Conservation (phyloP, 2,888 invertebrate genomes). For the Hirtodrosophila confusa region DNA sequence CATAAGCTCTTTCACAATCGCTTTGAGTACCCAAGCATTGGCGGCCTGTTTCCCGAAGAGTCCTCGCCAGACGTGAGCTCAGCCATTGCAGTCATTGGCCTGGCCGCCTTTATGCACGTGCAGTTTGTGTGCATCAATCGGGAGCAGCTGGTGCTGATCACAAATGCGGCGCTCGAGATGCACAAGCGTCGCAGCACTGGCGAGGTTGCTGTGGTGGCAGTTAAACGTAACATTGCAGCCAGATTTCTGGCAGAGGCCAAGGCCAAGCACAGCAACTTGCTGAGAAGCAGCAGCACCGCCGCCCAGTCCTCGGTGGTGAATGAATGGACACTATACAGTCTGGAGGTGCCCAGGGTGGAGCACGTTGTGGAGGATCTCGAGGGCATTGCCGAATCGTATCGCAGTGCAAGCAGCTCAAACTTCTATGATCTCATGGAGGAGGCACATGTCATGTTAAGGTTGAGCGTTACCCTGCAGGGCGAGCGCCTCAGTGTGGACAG, state of each 20-base stretch:
- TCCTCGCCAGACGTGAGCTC: slow-evolving; percentile 82
- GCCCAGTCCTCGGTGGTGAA: slow-evolving; percentile 64
- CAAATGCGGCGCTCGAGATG: slow-evolving; percentile 73
- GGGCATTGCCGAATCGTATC: slow-evolving; percentile 88
- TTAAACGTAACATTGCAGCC: slow-evolving; percentile 79
- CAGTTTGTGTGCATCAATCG: slow-evolving; percentile 82
- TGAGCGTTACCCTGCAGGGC: slow-evolving; percentile 79
- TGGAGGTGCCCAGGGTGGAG: slow-evolving; percentile 87
- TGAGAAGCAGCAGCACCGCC: slow-evolving; percentile 60
- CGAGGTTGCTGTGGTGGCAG: slow-evolving; percentile 53
- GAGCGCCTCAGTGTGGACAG: slow-evolving; percentile 67
- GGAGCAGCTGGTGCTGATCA: slow-evolving; percentile 81
- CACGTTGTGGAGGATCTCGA: slow-evolving; percentile 89
- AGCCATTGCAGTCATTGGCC: slow-evolving; percentile 82
- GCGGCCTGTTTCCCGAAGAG: slow-evolving; percentile 82
- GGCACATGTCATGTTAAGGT: slow-evolving; percentile 88
- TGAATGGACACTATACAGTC: slow-evolving; percentile 90
- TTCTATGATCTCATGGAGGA: slow-evolving; percentile 90
- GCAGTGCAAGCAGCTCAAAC: slow-evolving; percentile 87
- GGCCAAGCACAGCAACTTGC: slow-evolving; percentile 79
- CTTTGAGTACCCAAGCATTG: slow-evolving; percentile 83
- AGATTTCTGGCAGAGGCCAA: slow-evolving; percentile 79
- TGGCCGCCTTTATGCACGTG: slow-evolving; percentile 82
- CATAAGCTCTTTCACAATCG: slow-evolving; percentile 86
- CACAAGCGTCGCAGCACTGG: slow-evolving; percentile 59